These are phyloP conservation scores for Muscicapa striata DNA, from an alignment of 2,797 vertebrate genomes.

Conservation along the genomic window DNA sequence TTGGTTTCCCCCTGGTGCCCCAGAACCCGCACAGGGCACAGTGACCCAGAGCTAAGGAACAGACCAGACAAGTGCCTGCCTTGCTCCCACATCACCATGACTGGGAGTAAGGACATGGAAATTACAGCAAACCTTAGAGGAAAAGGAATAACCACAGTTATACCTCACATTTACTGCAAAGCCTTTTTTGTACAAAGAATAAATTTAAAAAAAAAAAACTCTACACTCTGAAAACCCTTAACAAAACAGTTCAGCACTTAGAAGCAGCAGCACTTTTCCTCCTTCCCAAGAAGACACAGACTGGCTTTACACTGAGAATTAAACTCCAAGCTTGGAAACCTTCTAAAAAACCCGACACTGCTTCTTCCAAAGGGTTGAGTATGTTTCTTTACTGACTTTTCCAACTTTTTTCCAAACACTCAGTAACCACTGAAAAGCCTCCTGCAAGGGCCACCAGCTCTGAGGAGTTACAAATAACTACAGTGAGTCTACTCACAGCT, in stretches of 20 bases:
- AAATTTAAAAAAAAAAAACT: not conserved
- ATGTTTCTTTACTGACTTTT: not conserved
- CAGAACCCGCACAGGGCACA: accelerated
- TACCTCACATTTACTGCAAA: not conserved
- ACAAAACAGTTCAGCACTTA: not conserved
- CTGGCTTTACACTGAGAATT: not conserved
- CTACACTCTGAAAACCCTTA: accelerated
- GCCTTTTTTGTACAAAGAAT: not conserved
- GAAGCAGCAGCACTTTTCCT: not conserved
- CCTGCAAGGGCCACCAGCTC: not conserved
- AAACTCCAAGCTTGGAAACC: not conserved
- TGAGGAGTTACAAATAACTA: not conserved
- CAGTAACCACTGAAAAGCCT: not conserved
- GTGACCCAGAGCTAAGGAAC: not conserved
- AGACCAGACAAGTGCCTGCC: not conserved
- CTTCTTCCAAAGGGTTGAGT: not conserved
- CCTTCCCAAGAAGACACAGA: not conserved
- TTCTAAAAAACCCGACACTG: not conserved
- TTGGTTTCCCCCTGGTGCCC: not conserved
- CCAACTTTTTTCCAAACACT: not conserved
- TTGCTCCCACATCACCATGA: not conserved
- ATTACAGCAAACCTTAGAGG: not conserved
- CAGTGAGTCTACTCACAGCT: not conserved
- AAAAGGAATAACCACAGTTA: not conserved
- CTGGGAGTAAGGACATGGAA: not conserved